Evolutionary conservation across 2,797 vertebrate genomes (phyloP).

Genomic region (Enteromius fasciolatus): DNA sequence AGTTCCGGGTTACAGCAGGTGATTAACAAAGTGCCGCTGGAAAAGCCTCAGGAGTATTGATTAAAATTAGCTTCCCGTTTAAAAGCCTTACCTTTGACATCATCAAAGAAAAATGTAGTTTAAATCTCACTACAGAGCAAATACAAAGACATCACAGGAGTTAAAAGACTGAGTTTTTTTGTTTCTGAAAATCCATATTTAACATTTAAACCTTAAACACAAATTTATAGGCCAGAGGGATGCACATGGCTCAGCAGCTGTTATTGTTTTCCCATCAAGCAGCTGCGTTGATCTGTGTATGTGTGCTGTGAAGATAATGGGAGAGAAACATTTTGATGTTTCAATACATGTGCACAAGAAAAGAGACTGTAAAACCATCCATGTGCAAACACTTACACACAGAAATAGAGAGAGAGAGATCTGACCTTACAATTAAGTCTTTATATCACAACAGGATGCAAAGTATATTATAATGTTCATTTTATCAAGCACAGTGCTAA

Average conservation of each 20-base stretch:
- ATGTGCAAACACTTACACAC: background rate
- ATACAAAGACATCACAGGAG: background rate
- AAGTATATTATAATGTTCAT: background rate
- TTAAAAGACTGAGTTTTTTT: constrained; percentile 32
- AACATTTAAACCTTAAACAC: constrained; percentile 13
- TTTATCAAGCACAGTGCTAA: background rate
- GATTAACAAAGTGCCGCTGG: constrained; percentile 7
- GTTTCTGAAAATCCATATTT: constrained; percentile 17
- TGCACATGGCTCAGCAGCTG: constrained; percentile 34
- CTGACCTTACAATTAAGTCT: background rate
- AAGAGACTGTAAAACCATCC: background rate
- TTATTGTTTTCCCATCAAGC: constrained; percentile 33
- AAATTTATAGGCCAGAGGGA: background rate
- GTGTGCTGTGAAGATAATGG: constrained; percentile 4
- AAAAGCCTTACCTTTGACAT: constrained; percentile 62
- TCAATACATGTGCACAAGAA: background rate
- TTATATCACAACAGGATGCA: background rate
- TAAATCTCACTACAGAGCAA: constrained; percentile 27
- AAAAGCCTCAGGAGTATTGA: constrained; percentile 46
- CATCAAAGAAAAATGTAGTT: constrained; percentile 54
- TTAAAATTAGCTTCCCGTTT: constrained; percentile 65
- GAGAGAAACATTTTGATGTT: constrained; percentile 21
- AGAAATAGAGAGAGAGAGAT: constrained; percentile 2
- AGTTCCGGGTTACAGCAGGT: constrained; percentile 21
- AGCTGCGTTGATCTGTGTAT: constrained; percentile 15